Evolutionary conservation across 2,113 vertebrate genomes (phyloP).

Genomic region (Lepus timidus): DNA sequence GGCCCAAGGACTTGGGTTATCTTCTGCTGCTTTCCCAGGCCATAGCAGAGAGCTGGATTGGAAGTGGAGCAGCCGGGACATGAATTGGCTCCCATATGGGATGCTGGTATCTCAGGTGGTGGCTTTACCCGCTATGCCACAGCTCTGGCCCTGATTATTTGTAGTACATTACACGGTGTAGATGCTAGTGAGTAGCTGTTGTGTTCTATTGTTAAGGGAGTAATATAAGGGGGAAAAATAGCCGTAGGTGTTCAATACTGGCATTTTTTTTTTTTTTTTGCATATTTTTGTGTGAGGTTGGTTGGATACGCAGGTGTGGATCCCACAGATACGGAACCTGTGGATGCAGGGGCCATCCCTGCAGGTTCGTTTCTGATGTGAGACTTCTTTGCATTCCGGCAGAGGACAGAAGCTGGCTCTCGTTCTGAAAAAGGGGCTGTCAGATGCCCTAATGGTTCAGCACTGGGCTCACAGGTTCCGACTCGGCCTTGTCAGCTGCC

Average conservation of each 20-base stretch:
- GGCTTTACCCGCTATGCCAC: no score
- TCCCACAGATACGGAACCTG: neutral
- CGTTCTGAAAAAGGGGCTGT: neutral
- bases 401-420: neutral
- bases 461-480: neutral
- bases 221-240: neutral
- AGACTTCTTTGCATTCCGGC: neutral
- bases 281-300: neutral
- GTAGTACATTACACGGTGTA: no score
- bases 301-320: neutral
- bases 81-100: no score
- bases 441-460: neutral
- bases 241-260: neutral
- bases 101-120: no score
- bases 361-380: neutral
- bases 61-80: no score
- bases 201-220: neutral
- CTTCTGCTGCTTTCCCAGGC: no score
- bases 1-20: no score
- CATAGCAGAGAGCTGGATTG: no score
- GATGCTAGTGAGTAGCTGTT: neutral
- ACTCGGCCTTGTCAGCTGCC: neutral
- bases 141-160: neutral
- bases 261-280: neutral
- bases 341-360: neutral